Evolutionary conservation across 2,113 vertebrate species (phyloP).

Genomic region (Ailuropoda melanoleuca): DNA sequence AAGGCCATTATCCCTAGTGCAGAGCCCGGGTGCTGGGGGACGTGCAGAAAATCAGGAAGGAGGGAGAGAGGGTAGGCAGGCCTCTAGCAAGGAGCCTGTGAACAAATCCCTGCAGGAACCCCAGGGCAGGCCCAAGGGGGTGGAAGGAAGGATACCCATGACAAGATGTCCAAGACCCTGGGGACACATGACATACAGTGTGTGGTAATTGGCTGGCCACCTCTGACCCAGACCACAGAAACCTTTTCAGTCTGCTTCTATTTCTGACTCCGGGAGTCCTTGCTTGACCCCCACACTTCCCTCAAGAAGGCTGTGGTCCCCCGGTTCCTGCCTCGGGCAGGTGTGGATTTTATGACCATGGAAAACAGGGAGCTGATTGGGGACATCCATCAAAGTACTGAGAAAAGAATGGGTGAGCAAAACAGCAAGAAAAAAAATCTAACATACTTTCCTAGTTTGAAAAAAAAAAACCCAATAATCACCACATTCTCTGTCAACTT

Average conservation of each 20-base stretch:
- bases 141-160: fast-evolving
- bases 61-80: background rate
- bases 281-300: fast-evolving
- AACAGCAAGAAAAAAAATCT: background rate
- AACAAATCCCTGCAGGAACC: background rate
- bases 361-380: too few relatives aligned
- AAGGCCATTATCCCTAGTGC: background rate
- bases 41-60: background rate
- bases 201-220: too few relatives aligned
- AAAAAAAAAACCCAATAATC: background rate
- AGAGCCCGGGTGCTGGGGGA: background rate
- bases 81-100: background rate
- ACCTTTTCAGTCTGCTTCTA: background rate
- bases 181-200: fast-evolving
- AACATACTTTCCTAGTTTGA: background rate
- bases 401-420: background rate
- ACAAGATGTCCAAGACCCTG: too few relatives aligned
- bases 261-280: background rate
- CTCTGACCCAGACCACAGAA: too few relatives aligned
- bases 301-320: background rate
- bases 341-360: fast-evolving
- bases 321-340: background rate
- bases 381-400: too few relatives aligned
- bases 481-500: too few relatives aligned
- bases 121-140: background rate